Base-by-base conservation (phyloP, 2,113 vertebrate species). In the Hepsetus odoe region DNA sequence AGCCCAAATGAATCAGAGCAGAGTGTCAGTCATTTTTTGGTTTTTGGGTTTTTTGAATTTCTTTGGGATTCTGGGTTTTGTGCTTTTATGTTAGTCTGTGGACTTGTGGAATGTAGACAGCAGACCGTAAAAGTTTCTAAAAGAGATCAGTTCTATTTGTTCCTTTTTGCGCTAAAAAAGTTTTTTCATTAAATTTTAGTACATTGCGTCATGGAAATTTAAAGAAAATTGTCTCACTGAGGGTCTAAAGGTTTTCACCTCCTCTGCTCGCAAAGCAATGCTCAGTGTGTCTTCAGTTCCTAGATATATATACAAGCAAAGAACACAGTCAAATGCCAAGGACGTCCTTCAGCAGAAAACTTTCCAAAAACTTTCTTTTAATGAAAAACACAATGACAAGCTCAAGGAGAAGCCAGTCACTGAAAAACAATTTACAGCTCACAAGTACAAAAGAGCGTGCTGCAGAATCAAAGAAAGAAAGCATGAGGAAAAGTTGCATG, bases 321-420 rank as follows among this genome's bases (percentile, higher is more conserved):
- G 64, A 80, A 68, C 66, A 72, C 40, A 64, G 71, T 77, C 61
- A 73, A 51, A 83, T 72, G 58, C 42, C 64, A 76, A 61, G 59
- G 71, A 62, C 51, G 56, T 73, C 55, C 77, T 75, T 77, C 42
- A 80, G 24, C 74, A 77, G 30, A 73, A n/a, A 83, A 83, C 78
- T 69, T 83, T 76, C 33, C 59, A 13, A 72, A 56, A 76, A 83
- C 38, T 49, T 79, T 79, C 64, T 40, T 72, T 73, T 80, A 76
- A 80, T 74, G 68, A 76, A 80, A 80, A 74, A 38, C 56, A 46
- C 75, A 79, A 80, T 77, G 69, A 77, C 73, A 51, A 76, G 66
- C 72, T 76, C 74, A 74, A 73, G 69, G 73, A 80, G 70, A 80
- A 83, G 69, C 74, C 58, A 80, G 76, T 80, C 64, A 49, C 55